These are phyloP conservation scores for Patagioenas fasciata DNA, from an alignment of 2,113 vertebrate species.

Conservation along the genomic window DNA sequence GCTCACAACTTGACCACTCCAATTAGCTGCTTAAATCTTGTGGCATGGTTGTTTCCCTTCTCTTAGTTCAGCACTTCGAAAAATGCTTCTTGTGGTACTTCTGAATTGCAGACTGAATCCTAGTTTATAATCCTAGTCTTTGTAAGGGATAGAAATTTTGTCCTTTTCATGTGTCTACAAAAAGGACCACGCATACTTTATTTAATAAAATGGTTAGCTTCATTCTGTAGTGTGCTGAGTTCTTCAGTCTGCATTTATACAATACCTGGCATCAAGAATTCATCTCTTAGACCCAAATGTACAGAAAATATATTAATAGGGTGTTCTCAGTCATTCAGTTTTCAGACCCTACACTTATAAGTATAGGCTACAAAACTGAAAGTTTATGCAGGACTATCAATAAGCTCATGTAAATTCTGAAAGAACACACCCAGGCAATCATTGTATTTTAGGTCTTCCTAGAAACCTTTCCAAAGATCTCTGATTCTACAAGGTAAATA, in stretches of 20 bases:
- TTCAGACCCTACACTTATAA: background rate
- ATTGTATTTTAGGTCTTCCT: background rate
- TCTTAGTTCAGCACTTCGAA: background rate
- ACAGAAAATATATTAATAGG: conserved; percentile 49
- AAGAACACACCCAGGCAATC: conserved; percentile 20
- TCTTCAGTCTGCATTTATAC: background rate
- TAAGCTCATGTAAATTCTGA: conserved; percentile 33
- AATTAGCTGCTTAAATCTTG: background rate
- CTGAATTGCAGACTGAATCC: background rate
- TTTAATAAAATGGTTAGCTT: background rate
- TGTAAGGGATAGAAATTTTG: background rate
- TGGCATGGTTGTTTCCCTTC: background rate
- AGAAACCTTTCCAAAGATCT: background rate
- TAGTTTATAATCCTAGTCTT: background rate
- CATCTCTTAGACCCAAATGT: background rate
- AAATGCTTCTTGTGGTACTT: background rate
- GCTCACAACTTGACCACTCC: background rate
- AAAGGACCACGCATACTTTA: background rate
- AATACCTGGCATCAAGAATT: conserved; percentile 8
- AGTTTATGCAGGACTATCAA: conserved; percentile 40
- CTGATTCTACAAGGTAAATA: background rate
- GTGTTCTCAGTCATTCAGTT: conserved; percentile 17
- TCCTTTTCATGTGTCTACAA: background rate
- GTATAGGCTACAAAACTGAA: conserved; percentile 13
- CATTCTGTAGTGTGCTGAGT: background rate